A percentile compares a stretch with the other conserved stretches of the same genome.
These are phyloP conservation scores for Coecobrya sp. DNA, from an alignment of 2,888 invertebrate genomes.

Conservation along the genomic window DNA sequence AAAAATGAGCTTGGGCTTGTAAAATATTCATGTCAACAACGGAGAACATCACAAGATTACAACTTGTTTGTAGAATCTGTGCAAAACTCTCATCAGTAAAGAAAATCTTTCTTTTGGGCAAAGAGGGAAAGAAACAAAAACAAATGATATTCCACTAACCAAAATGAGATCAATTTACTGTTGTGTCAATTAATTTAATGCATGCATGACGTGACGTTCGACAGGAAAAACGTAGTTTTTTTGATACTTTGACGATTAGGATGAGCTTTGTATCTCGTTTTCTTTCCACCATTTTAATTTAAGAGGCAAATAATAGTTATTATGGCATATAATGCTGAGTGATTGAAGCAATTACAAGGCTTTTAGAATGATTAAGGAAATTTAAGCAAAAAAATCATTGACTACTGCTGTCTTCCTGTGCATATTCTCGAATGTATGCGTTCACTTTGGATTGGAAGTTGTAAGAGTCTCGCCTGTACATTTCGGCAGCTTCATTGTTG, in stretches of 20 bases:
- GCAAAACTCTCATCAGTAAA: not conserved
- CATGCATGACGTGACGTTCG: constrained; percentile 23
- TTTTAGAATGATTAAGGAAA: constrained; percentile 50
- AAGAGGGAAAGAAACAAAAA: not conserved
- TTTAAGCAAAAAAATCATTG: not conserved
- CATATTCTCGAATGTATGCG: constrained; percentile 31
- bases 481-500: constrained; percentile 46
- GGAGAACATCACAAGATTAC: not conserved
- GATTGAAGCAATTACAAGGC: constrained; percentile 42
- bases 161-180: constrained; percentile 27
- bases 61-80: not conserved
- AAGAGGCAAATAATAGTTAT: constrained; percentile 16
- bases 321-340: constrained; percentile 21
- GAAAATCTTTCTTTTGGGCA: not conserved
- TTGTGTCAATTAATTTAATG: constrained; percentile 54
- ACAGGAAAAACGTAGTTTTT: constrained; percentile 1
- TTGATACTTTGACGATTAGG: constrained; percentile 4
- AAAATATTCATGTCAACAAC: constrained; percentile 52
- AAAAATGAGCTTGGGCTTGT: constrained; percentile 31
- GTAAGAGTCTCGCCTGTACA: constrained; percentile 1
- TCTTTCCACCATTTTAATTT: constrained; percentile 4
- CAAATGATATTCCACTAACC: not conserved
- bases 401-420: constrained; percentile 1
- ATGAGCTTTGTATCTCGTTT: not conserved
- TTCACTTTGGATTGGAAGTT: constrained; percentile 3